Evolutionary conservation across 1,140 invertebrate genomes (phyloP), one percentile per base, ranked within the genome.

Genomic region (Zaprionus nigranus): DNA sequence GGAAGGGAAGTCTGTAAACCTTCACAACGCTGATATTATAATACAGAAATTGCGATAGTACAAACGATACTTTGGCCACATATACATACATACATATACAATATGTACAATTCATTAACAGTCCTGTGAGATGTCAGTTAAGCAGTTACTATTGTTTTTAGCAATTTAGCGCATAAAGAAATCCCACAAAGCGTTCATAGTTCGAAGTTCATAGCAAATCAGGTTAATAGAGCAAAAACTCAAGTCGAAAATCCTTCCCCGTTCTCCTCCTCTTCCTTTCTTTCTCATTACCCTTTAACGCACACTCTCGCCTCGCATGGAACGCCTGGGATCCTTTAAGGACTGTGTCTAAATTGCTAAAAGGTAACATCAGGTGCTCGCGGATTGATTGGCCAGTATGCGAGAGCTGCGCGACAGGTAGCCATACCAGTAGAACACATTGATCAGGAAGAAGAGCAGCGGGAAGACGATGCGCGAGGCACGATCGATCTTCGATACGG

Each of bases 361-460:
- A 91, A 92, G 91, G 82, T 92, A 92, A 92, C 91, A 92, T 92
- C 91, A 92, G 68, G 91, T 90, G 91, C 79, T 82, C 88, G 91
- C 60, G 59, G 74, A 82, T 71, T 86, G 79, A 57, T 81, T 87
- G 69, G 91, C 82, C 77, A 92, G 51, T 15, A 91, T 91, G 49
- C 95, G 82, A 72, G 95, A 94, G 81, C 95, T 95, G 63, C 95
- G 93, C 56, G 95, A 95, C 28, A 97, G 93, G 86, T 97, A 97
- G 1, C 94, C 95, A 79, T 95, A 96, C 96, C 96, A 97, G 85
- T 97, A 97, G 92, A 96, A 96, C 51, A 96, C 92, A 91, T 97
- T 97, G 65, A 97, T 96, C 22, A 95, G 94, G 4, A 97, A 90
- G 83, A 97, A 97, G 34, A 96, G 94, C 40, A 97, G 75, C 1